Evolutionary conservation across 2,113 vertebrate species (phyloP).

Genomic region (Pandion haliaetus): DNA sequence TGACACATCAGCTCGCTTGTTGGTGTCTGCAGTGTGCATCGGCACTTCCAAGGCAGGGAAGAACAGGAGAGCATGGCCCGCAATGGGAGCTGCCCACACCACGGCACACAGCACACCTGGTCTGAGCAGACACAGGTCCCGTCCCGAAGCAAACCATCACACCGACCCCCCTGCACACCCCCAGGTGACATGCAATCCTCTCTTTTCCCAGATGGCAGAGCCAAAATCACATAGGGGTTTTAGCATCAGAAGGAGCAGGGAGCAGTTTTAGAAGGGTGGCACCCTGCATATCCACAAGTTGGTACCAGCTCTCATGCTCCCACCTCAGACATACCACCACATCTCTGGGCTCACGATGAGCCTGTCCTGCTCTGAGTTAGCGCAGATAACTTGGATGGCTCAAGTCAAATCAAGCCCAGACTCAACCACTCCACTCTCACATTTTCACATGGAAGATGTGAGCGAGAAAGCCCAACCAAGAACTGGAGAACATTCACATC

Average conservation of each 20-base stretch:
- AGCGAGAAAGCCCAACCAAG: neutral
- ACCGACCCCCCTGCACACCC: neutral
- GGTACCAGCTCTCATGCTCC: neutral
- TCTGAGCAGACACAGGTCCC: neutral
- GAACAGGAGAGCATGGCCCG: neutral
- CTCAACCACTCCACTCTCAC: neutral
- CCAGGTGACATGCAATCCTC: neutral
- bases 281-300: fast-evolving
- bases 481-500: neutral
- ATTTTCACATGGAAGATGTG: neutral
- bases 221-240: neutral
- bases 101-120: neutral
- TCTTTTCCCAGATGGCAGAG: neutral
- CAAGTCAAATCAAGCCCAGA: neutral
- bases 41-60: neutral
- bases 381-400: neutral
- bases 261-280: neutral
- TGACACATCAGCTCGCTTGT: neutral
- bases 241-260: neutral
- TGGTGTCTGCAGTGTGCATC: neutral
- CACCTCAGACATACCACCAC: fast-evolving
- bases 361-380: neutral
- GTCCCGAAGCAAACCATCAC: fast-evolving
- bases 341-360: neutral
- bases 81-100: neutral